Evolutionary conservation across 2,888 invertebrate species (phyloP), one percentile per base, ranked within the genome.

Genomic region (Xestia ashworthii): DNA sequence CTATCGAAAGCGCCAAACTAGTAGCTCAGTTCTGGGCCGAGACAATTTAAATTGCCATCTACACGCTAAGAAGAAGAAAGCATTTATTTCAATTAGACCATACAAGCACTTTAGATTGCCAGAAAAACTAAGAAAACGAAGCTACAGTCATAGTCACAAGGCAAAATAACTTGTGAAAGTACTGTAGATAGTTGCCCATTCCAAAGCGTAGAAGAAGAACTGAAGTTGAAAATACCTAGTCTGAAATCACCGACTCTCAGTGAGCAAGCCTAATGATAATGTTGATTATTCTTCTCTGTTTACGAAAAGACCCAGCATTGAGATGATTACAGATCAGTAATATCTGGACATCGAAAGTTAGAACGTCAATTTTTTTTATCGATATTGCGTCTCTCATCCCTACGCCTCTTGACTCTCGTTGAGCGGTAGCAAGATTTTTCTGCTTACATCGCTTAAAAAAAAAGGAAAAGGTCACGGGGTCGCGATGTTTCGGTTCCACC

Each of bases 401-500:
- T 90, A 87, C 50, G 48, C 85, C 90, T 87, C 90, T 91, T 85
- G 89, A 90, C 90, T 90, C 87, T 82, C 85, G 89, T 88, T 88
- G 91, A 90, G 91, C 91, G 89, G 91, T 86, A 88, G 90, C 89
- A 90, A 93, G 92, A 93, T 91, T 93, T 93, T 93, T 92, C 88
- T 91, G 94, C 93, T 93, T 91, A 92, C 91, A 88, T 89, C 93
- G 92, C 86, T 93, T 93, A 90, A 90, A 92, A 93, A 93, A 93
- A 94, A 92, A 90, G 83, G 89, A 93, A 93, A 94, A 93, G 95
- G 95, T 94, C 92, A 95, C 88, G 91, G 83, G 94, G 94, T 93
- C 93, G 90, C 89, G 89, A 90, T 93, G 88, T 89, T 93, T 92
- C 85, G 90, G 90, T 87, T 89, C 83, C 82, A 78, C 81, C 81